These are phyloP conservation scores for Xanthorhoe spadicearia DNA, from an alignment of 2,888 invertebrate species.

Conservation along the genomic window DNA sequence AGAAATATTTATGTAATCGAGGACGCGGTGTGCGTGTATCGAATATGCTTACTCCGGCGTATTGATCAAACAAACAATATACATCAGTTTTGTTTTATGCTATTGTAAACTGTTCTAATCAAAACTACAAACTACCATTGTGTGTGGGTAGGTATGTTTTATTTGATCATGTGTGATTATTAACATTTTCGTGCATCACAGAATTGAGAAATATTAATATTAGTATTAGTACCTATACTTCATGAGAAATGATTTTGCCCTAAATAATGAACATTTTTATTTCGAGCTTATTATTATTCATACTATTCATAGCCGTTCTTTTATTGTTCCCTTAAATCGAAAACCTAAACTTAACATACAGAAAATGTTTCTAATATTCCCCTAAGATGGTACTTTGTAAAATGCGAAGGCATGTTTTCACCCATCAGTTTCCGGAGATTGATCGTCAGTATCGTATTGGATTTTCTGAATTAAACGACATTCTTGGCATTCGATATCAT, in stretches of 20 bases:
- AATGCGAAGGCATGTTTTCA: conserved; percentile 2
- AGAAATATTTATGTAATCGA: background rate
- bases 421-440: conserved; percentile 14
- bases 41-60: background rate
- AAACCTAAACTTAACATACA: background rate
- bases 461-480: conserved; percentile 11
- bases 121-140: background rate
- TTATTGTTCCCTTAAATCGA: background rate
- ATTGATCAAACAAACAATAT: background rate
- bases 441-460: conserved; percentile 1
- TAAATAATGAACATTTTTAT: too few species aligned
- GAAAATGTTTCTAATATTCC: background rate
- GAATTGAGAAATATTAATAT: too few species aligned
- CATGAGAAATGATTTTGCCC: too few species aligned
- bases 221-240: too few species aligned
- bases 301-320: background rate
- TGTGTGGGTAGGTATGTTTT: too few species aligned
- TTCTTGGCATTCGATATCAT: conserved; percentile 17
- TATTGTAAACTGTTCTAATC: background rate
- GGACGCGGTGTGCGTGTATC: background rate
- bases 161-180: too few species aligned
- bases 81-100: background rate
- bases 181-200: too few species aligned
- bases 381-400: background rate
- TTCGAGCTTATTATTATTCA: background rate